Conservation (phyloP, 2,113 vertebrate species). For the Lontra canadensis region DNA sequence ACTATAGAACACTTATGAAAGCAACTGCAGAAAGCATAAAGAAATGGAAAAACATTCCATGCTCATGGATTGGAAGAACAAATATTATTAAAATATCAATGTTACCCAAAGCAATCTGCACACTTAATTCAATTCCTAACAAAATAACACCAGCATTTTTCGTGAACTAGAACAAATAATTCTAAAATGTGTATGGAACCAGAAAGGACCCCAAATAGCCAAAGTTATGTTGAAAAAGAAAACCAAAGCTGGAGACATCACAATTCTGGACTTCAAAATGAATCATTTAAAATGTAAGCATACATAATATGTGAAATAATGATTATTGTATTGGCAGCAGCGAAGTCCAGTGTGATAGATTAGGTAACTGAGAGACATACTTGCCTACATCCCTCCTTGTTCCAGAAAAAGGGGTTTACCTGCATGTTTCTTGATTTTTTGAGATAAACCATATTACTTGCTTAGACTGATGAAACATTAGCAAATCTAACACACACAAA, state of each 20-base stretch:
- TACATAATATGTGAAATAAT: not conserved
- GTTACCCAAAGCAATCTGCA: too few species aligned
- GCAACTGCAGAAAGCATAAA: not conserved
- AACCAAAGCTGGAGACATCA: too few species aligned
- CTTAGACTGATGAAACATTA: not conserved
- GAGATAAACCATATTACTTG: not conserved
- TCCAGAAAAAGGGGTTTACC: not conserved
- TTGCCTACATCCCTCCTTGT: not conserved
- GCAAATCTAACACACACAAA: not conserved
- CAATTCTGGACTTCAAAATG: not conserved
- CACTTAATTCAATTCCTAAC: too few species aligned
- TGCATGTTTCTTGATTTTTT: not conserved
- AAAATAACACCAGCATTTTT: too few species aligned
- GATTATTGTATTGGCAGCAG: not conserved
- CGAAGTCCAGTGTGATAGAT: not conserved
- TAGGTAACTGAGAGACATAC: not conserved
- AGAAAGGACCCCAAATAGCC: too few species aligned
- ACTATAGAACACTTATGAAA: not conserved
- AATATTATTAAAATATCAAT: not conserved
- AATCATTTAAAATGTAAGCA: not conserved
- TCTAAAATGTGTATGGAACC: too few species aligned
- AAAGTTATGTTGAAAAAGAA: too few species aligned
- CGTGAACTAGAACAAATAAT: too few species aligned
- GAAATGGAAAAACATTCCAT: not conserved
- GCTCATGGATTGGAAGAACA: not conserved